Conservation (phyloP, 2,888 invertebrate species). For the Apodemia duryi region DNA sequence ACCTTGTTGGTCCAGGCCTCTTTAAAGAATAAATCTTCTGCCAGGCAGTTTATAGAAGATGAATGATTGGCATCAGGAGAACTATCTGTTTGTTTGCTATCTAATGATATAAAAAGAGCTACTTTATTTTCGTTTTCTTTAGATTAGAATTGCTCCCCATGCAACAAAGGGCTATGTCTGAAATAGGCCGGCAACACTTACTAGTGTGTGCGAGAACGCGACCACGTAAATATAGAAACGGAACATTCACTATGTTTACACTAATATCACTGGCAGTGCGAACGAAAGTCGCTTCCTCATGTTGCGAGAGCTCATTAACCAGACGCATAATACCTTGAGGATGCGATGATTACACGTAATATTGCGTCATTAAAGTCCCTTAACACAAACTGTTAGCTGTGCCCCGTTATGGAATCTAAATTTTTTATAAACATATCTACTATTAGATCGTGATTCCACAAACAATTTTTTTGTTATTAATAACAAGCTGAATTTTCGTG, state of each 20-base stretch:
- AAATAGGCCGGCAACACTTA: constrained; percentile 66
- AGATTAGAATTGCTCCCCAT: neutral
- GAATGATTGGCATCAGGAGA: no score
- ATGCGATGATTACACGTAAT: neutral
- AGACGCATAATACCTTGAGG: constrained; percentile 9
- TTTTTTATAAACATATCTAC: no score
- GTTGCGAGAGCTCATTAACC: constrained; percentile 25
- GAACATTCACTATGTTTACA: constrained; percentile 30
- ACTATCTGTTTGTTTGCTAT: no score
- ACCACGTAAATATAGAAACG: constrained; percentile 54
- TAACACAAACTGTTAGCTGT: neutral
- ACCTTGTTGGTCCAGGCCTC: no score
- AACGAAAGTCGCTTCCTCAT: constrained; percentile 32
- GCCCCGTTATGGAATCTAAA: no score
- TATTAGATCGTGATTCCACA: no score
- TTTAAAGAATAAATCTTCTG: no score
- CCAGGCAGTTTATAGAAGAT: no score
- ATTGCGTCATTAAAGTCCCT: neutral
- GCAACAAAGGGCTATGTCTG: constrained; percentile 65
- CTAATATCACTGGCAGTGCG: constrained; percentile 18
- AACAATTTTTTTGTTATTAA: no score
- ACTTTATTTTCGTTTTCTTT: neutral
- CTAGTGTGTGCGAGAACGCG: constrained; percentile 52
- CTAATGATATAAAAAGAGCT: no score
- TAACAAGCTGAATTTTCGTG: no score